Base-by-base conservation (phyloP, 2,113 vertebrate genomes). In the Rutilus rutilus region DNA sequence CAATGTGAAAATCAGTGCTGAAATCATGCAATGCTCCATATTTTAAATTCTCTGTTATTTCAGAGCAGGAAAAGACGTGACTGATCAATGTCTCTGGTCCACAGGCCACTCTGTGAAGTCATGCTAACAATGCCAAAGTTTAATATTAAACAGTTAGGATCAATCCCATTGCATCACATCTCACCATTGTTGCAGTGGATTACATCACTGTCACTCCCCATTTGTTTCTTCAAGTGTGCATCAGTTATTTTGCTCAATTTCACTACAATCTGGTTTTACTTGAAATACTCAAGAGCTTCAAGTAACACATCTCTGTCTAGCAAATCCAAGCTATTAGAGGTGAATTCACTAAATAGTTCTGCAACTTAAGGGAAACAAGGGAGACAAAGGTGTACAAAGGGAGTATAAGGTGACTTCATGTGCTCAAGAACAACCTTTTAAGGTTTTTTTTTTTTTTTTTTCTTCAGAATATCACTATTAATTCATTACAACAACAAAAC, bases 81-180 rank as follows among this genome's bases (percentile, higher is more conserved):
- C 74, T 30, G 73, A 75, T 73, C 39, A 42, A 23, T 42, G 45
- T 27, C 45, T 52, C 27, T 57, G 76, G 27, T 10, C 5, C 50
- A 78, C 45, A 57, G 25, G 10, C 10, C 4, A 57, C 27, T 64
- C 52, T 65, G 79, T 62, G 6, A 80, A 80, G 33, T 54, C 47
- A 60, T 62, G 57, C 36, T 25, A 45, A 39, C 14, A 36, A 39
- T 19, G 4, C 9, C 6, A 0, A 4, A 54, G 12, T 81, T 69
- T 69, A 82, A 82, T 82, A 82, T 82, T 57, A 15, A 82, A 82
- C 27, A 71, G 10, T 36, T 54, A n/a, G 47, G 19, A 71, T 82
- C 5, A 82, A 82, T 54, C 6, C 45, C 30, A n/a, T 71, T 71
- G 65, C 64, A 33, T 82, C 64, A 39, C 45, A 71, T 54, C 6